A percentile compares a stretch with the other conserved stretches of the same genome.
phyloP scores from a whole-genome alignment of 1,140 invertebrate species.

The Hyles euphorbiae region DNA sequence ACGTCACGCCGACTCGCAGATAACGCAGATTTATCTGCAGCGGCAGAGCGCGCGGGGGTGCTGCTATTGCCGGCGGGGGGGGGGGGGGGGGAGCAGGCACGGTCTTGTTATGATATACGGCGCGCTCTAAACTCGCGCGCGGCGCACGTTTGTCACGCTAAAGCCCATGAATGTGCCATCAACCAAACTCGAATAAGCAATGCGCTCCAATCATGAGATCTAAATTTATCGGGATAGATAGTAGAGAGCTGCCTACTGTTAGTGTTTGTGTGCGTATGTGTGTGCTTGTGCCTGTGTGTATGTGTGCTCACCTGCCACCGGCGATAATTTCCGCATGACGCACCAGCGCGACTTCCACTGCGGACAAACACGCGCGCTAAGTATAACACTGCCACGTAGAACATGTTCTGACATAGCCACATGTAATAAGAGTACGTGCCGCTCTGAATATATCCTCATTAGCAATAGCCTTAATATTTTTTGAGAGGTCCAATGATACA shows the following conservation, averaged over 20 bases:
- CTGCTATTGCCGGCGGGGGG: background rate
- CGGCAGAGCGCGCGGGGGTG: background rate
- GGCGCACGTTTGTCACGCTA: background rate
- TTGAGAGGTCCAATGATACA: too few species aligned
- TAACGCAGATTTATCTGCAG: conserved; percentile 1
- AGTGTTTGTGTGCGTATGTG: background rate
- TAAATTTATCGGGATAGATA: too few species aligned
- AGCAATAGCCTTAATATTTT: too few species aligned
- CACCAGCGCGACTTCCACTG: conserved; percentile 91
- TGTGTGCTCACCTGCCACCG: conserved; percentile 85
- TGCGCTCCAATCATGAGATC: too few species aligned
- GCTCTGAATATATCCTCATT: background rate
- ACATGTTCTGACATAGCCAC: background rate
- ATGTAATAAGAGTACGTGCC: background rate
- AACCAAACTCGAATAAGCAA: too few species aligned
- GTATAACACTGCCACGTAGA: background rate
- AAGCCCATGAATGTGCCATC: too few species aligned
- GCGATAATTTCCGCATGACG: conserved; percentile 87
- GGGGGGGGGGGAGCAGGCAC: too few species aligned
- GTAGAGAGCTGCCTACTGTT: too few species aligned
- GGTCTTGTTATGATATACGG: too few species aligned
- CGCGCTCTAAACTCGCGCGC: too few species aligned
- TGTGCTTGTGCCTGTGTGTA: background rate
- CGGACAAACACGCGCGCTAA: conserved; percentile 47
- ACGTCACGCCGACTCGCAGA: background rate